Percentiles rank a stretch among this genome's conserved stretches.
Conservation (phyloP, 2,888 invertebrate species). For the Bhutanitis thaidina region DNA sequence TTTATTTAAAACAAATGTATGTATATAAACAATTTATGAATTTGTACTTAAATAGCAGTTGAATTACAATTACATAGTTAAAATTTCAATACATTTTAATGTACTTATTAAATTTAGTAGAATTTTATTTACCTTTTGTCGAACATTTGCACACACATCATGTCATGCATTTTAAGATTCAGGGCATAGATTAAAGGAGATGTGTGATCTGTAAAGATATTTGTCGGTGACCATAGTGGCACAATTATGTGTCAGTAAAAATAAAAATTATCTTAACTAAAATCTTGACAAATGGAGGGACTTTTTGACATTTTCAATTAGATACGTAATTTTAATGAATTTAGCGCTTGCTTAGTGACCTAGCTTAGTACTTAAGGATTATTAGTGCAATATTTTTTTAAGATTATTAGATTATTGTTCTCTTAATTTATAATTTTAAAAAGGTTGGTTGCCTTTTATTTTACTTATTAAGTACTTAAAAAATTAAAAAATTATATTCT, state of each 20-base stretch:
- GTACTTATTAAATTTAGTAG: background rate
- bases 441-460: too few relatives aligned
- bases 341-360: conserved; percentile 5
- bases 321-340: conserved; percentile 10
- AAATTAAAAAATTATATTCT: too few relatives aligned
- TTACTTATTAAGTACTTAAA: too few relatives aligned
- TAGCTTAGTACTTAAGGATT: conserved; percentile 9
- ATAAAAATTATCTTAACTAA: background rate
- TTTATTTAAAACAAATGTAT: too few relatives aligned
- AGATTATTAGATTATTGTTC: too few relatives aligned
- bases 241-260: background rate
- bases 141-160: background rate
- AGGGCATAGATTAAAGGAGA: conserved; percentile 20
- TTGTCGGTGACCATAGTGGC: background rate
- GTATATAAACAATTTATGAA: too few relatives aligned
- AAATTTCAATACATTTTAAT: background rate
- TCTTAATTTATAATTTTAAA: too few relatives aligned
- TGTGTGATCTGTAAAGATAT: background rate
- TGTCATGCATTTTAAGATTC: background rate
- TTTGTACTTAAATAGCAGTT: too few relatives aligned
- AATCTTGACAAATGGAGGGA: background rate
- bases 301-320: background rate
- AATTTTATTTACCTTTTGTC: background rate
- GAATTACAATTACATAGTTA: too few relatives aligned
- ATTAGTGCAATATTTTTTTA: conserved; percentile 6